Evolutionary conservation across 2,797 vertebrate species (phyloP).

Genomic region (Novumbra hubbsi): DNA sequence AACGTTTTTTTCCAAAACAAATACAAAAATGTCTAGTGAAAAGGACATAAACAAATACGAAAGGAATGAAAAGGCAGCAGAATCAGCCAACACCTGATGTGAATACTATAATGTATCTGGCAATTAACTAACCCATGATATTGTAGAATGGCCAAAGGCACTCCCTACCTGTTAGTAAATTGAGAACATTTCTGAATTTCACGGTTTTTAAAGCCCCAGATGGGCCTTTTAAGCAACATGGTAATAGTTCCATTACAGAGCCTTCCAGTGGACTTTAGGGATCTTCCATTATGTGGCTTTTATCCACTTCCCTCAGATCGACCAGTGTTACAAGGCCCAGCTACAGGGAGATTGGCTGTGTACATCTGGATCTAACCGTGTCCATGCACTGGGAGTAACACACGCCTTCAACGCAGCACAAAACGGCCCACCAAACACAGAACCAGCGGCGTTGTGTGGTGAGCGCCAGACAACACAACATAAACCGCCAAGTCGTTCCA

Average conservation of each 20-base stretch:
- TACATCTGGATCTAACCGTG: not conserved
- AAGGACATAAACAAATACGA: too few relatives aligned
- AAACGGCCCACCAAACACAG: not conserved
- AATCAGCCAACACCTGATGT: too few relatives aligned
- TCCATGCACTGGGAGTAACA: not conserved
- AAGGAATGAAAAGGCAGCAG: too few relatives aligned
- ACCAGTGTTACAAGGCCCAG: not conserved
- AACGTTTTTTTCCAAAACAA: too few relatives aligned
- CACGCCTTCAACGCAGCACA: not conserved
- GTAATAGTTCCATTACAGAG: not conserved
- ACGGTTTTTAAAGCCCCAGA: too few relatives aligned
- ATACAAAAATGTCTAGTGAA: too few relatives aligned
- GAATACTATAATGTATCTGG: too few relatives aligned
- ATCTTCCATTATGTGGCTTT: not conserved
- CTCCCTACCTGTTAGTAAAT: too few relatives aligned
- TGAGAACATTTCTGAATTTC: too few relatives aligned
- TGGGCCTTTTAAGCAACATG: not conserved
- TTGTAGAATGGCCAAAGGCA: too few relatives aligned
- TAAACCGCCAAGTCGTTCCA: conserved; percentile 9
- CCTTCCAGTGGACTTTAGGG: not conserved
- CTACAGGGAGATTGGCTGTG: not conserved
- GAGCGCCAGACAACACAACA: not conserved
- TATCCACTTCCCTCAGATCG: conserved; percentile 3
- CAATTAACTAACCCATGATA: too few relatives aligned
- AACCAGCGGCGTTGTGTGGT: not conserved